Evolutionary conservation across 2,113 vertebrate genomes (phyloP).

Genomic region (Saguinus imperator): DNA sequence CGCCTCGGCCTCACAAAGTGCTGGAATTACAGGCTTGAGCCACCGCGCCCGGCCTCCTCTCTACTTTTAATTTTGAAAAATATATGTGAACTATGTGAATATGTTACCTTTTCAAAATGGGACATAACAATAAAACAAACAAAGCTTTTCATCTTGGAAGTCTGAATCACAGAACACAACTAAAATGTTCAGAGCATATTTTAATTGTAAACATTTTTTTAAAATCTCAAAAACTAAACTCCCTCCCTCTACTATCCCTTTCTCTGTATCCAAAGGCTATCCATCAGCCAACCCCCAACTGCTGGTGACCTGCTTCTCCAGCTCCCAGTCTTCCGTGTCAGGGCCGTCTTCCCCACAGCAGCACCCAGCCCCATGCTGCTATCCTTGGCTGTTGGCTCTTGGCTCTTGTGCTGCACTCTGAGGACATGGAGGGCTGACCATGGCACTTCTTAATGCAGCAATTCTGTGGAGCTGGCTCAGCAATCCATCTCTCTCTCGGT

Average conservation of each 20-base stretch:
- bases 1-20: too few relatives aligned
- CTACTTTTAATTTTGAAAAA: not conserved
- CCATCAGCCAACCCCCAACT: too few relatives aligned
- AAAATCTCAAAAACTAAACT: not conserved
- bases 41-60: not conserved
- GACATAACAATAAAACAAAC: not conserved
- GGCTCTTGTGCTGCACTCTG: not conserved
- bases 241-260: not conserved
- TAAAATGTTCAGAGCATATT: not conserved
- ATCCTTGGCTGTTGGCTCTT: not conserved
- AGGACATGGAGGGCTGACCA: not conserved
- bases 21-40: too few relatives aligned
- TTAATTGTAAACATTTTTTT: not conserved
- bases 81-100: not conserved
- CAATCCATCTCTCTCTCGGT: not conserved
- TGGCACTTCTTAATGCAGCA: not conserved
- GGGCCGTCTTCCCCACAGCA: not conserved
- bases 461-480: too few relatives aligned
- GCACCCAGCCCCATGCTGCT: not conserved
- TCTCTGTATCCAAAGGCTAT: not conserved
- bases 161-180: not conserved
- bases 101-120: not conserved
- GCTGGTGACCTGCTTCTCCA: not conserved
- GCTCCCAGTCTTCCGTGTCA: not conserved
- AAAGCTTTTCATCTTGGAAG: not conserved